Base-by-base conservation (phyloP, 2,797 vertebrate species). In the Myotis pilosus region DNA sequence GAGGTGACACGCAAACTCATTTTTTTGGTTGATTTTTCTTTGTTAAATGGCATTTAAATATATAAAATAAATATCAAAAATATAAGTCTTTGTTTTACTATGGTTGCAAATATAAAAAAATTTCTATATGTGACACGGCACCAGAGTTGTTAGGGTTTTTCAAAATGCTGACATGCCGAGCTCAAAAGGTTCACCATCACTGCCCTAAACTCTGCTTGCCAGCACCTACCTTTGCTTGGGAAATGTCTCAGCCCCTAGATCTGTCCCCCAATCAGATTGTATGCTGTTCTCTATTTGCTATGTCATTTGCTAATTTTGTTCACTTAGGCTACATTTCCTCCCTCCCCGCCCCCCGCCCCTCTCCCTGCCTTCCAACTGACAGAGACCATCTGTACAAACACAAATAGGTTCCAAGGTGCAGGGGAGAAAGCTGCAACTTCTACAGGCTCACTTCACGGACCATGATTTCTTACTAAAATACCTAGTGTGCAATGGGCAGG, bases 311-410 rank as follows among this genome's bases (percentile, higher is more conserved):
- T 94, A 83, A 94, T 84, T 95, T 89, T 89, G 75, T 92, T 92
- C 51, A 72, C 68, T 86, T 94, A 74, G 23, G 94, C 53, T 96
- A 30, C 74, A 76, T 81, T 89, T 74, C 16, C 30, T 66, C 16
- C 47, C 44, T 44, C 44, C 47, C 8, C 9, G 8, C 41, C 15
- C 62, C n/a, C 13, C 88, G 1, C 17, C 28, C 13, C 15, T 10
- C 85, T 91, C 76, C 30, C 11, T 6, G 23, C 96, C 79, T 88
- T 92, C 44, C 94, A 69, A 75, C 86, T 69, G 94, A 95, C 87
- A 96, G 96, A 95, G 74, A 94, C 96, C 95, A 95, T 95, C 95
- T 94, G 94, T 74, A 92, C 72, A 82, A 76, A 85, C n/a, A 53
- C 53, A 82, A 72, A 85, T 64, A 87, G 94, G 76, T 96, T 96